These are phyloP conservation scores for Apogon talboti DNA, from an alignment of 2,797 vertebrate species.

Conservation along the genomic window DNA sequence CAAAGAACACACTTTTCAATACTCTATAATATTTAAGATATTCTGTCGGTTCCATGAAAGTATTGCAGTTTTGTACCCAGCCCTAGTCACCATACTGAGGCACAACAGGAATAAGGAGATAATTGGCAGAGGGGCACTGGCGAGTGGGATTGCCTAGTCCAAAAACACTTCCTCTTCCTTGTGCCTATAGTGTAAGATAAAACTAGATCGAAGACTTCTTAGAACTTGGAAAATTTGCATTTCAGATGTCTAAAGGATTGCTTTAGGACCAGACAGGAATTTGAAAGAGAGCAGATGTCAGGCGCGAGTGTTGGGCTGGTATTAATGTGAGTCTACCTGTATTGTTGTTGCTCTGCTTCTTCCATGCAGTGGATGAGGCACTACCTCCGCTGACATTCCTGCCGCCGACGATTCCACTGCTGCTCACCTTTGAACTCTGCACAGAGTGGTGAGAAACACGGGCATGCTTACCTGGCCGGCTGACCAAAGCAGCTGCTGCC, in stretches of 20 bases:
- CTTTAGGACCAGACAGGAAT: constrained; percentile 78
- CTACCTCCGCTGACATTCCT: constrained; percentile 84
- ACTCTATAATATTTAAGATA: no score
- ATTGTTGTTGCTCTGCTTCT: constrained; percentile 88
- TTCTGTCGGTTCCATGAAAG: no score
- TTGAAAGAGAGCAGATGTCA: constrained; percentile 73
- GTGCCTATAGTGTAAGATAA: constrained; percentile 5
- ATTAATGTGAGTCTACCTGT: constrained; percentile 86
- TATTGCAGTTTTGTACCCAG: no score
- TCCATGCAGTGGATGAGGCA: constrained; percentile 89
- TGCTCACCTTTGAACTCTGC: constrained; percentile 87
- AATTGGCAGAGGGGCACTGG: constrained; percentile 28
- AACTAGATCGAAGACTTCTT: not conserved
- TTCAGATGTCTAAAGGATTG: constrained; percentile 58
- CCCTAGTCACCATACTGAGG: constrained; percentile 50
- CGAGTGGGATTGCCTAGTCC: constrained; percentile 63
- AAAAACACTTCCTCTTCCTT: constrained; percentile 69
- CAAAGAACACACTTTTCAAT: no score
- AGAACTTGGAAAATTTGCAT: constrained; percentile 1
- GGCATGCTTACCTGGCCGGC: constrained; percentile 91
- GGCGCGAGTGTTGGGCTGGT: constrained; percentile 63
- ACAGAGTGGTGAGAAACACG: constrained; percentile 80
- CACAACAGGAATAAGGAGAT: constrained; percentile 58
- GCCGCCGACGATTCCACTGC: constrained; percentile 77
- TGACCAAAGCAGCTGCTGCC: constrained; percentile 89